Base-by-base conservation (phyloP, 2,888 invertebrate genomes). In the Melanchra persicariae region DNA sequence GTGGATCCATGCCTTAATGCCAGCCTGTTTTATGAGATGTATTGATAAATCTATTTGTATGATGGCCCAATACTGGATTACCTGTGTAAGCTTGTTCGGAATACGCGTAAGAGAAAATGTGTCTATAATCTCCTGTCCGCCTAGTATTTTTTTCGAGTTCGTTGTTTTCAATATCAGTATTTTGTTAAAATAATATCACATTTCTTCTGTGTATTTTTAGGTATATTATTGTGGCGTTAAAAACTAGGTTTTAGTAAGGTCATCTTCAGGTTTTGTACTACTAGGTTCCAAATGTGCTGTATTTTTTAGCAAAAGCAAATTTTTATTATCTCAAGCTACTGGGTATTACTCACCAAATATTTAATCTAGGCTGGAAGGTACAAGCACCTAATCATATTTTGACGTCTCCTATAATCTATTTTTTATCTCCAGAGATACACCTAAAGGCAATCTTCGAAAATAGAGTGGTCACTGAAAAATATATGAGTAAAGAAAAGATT, bases 131-230 rank as follows among this genome's bases (percentile, higher is more conserved):
- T 71, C 24, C 34, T 47, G 47, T 63, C 15, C 15, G 12, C 22
- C 12, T 45, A 51, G 54, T 49, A 59, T 17, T 52, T 61, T 37
- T 40, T 26, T 40, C 34, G 40, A 37, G 47, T 57, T 47, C 40
- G 60, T 74, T 52, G 60, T 63, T 10, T 81, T 58, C 67, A 67
- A 75, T 77, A 77, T 55, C 67, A 75, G 67, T 80, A 65, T 77
- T 70, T 81, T 57, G 47, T 49, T 43, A 34, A 49, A 61, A 45
- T 61, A 47, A 74, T 58, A 2, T 60, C 51, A 24, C 55, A n/a
- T 64, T 37, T 17, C 9, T 37, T 34, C 5, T 58, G 19, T 49
- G n/a, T 63, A 34, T 54, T 10, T 70, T 61, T 51, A 8, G 17
- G 66, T 49, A 30, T 74, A 43, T 72, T 74, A 64, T 55, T 52